phyloP scores from a whole-genome alignment of 2,888 invertebrate genomes.

The Ochropacha duplaris region DNA sequence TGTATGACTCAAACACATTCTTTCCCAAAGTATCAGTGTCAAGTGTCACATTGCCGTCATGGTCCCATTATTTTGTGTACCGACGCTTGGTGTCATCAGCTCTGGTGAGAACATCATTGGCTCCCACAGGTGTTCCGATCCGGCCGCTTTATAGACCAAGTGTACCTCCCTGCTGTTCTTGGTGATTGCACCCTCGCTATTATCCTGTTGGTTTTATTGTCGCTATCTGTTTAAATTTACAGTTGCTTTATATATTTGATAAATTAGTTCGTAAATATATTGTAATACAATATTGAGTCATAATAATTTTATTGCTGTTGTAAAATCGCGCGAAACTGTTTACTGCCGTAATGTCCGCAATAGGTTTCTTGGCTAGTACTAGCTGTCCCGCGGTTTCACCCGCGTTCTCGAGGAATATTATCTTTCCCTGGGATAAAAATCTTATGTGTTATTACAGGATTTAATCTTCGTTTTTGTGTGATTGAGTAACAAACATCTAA shows the following conservation, averaged over 20 bases:
- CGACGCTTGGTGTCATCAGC: not conserved
- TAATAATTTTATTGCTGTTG: not conserved
- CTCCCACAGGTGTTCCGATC: not conserved
- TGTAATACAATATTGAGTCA: not conserved
- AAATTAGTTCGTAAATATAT: not conserved
- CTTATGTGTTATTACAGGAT: too few relatives aligned
- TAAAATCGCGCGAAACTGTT: not conserved
- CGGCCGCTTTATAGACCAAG: not conserved
- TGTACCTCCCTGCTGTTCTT: not conserved
- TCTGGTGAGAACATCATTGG: not conserved
- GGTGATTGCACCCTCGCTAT: not conserved
- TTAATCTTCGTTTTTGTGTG: too few relatives aligned
- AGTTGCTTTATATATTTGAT: too few relatives aligned
- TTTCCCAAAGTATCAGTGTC: constrained; percentile 3
- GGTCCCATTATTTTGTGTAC: not conserved
- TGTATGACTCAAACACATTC: not conserved
- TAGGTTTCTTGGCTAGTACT: too few relatives aligned
- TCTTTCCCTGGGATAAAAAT: too few relatives aligned
- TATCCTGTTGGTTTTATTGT: not conserved
- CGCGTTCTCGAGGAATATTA: too few relatives aligned
- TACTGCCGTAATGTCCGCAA: not conserved
- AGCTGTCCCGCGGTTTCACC: too few relatives aligned
- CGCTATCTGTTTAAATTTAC: too few relatives aligned
- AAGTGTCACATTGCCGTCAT: not conserved
- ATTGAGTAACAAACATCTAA: too few relatives aligned